phyloP scores from a whole-genome alignment of 1,140 invertebrate species.

The Lordiphosa stackelbergi region DNA sequence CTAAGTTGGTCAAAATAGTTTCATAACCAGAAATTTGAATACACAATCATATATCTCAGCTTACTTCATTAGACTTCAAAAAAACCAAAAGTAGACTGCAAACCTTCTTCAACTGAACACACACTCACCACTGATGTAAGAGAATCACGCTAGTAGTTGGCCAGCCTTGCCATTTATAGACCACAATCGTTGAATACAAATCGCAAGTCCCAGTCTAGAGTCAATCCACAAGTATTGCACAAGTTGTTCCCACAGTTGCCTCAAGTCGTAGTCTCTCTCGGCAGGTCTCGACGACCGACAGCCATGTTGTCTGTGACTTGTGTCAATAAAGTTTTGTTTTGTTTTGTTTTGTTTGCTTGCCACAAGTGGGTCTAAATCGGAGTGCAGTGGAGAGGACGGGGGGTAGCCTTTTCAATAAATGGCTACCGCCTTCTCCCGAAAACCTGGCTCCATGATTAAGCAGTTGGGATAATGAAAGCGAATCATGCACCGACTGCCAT shows the following conservation, averaged over 20 bases:
- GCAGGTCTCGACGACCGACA: slow-evolving; percentile 32
- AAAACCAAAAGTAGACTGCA: too few relatives aligned
- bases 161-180: slow-evolving; percentile 39
- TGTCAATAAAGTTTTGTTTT: slow-evolving; percentile 62
- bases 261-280: slow-evolving; percentile 1
- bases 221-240: slow-evolving; percentile 10
- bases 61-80: too few relatives aligned
- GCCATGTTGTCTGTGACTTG: slow-evolving; percentile 46
- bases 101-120: neutral
- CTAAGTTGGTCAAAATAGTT: too few relatives aligned
- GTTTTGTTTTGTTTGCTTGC: slow-evolving; percentile 28
- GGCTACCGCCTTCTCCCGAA: slow-evolving; percentile 26
- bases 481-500: slow-evolving; percentile 66
- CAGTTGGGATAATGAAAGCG: slow-evolving; percentile 71
- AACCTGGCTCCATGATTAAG: slow-evolving; percentile 55
- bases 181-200: slow-evolving; percentile 34
- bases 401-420: slow-evolving; percentile 4
- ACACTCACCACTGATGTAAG: neutral
- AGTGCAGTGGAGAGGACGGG: neutral
- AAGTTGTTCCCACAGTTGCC: slow-evolving; percentile 11
- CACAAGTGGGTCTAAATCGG: slow-evolving; percentile 1
- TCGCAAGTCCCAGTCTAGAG: slow-evolving; percentile 8
- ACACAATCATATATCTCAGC: too few relatives aligned
- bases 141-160: slow-evolving; percentile 9
- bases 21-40: too few relatives aligned